These are phyloP conservation scores for Bradynema listronoti DNA, from an alignment of 1,140 invertebrate genomes.

Conservation along the genomic window DNA sequence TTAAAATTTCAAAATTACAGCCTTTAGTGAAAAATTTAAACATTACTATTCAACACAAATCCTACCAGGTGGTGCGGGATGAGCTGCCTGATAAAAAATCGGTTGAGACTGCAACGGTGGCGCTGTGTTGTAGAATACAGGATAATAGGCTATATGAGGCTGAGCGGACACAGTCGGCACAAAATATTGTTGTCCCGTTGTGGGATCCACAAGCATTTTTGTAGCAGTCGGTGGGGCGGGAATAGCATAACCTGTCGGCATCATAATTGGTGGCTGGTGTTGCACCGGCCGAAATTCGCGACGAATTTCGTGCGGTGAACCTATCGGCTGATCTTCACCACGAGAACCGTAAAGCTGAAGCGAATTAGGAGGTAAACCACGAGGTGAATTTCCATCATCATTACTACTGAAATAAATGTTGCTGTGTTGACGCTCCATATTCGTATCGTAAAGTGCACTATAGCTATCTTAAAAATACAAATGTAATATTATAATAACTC, in stretches of 20 bases:
- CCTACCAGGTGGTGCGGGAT: slow-evolving; percentile 1
- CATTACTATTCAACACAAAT: not conserved
- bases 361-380: too few relatives aligned
- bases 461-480: too few relatives aligned
- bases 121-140: slow-evolving; percentile 31
- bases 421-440: too few relatives aligned
- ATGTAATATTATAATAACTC: too few relatives aligned
- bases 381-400: too few relatives aligned
- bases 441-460: too few relatives aligned
- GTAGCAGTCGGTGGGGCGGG: slow-evolving; percentile 9
- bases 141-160: slow-evolving; percentile 31
- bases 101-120: slow-evolving; percentile 11
- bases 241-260: slow-evolving; percentile 2
- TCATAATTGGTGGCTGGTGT: too few relatives aligned
- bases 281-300: too few relatives aligned
- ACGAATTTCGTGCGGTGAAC: too few relatives aligned
- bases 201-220: slow-evolving; percentile 35
- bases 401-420: too few relatives aligned
- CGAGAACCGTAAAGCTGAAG: too few relatives aligned
- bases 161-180: slow-evolving; percentile 14
- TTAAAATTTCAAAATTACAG: not conserved
- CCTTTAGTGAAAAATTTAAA: not conserved
- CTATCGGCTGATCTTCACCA: too few relatives aligned
- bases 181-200: slow-evolving; percentile 38
- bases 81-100: slow-evolving; percentile 17